phyloP scores from a whole-genome alignment of 2,888 invertebrate genomes.

The Ennomos fuscantarius region DNA sequence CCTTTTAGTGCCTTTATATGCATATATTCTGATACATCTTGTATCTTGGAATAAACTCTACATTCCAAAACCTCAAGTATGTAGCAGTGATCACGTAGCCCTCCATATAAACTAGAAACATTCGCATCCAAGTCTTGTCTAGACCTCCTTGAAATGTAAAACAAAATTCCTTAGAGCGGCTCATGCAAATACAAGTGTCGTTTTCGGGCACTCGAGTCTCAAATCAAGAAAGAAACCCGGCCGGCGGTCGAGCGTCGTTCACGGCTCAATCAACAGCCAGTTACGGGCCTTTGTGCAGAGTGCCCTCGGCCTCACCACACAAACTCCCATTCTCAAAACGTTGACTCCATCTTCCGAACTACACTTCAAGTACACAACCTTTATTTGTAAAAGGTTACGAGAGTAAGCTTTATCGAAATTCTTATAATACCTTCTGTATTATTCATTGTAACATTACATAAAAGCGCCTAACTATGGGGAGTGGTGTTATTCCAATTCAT shows the following conservation, averaged over 20 bases:
- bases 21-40: too few relatives aligned
- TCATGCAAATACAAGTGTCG: constrained; percentile 82
- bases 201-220: constrained; percentile 80
- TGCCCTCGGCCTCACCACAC: constrained; percentile 63
- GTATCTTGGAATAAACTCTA: neutral
- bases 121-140: constrained; percentile 44
- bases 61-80: constrained; percentile 17
- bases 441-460: constrained; percentile 30
- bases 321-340: constrained; percentile 58
- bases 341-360: constrained; percentile 41
- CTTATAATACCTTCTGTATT: neutral
- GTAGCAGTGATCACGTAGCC: constrained; percentile 18
- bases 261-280: constrained; percentile 83
- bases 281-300: constrained; percentile 76
- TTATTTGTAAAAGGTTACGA: constrained; percentile 29
- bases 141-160: constrained; percentile 56
- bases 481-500: constrained; percentile 44
- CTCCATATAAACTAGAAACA: constrained; percentile 36
- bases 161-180: constrained; percentile 68
- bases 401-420: constrained; percentile 17
- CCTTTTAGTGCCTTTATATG: too few relatives aligned
- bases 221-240: constrained; percentile 82
- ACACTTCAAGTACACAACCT: constrained; percentile 27
- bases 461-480: constrained; percentile 35
- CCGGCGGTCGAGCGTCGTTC: constrained; percentile 77